phyloP scores from a whole-genome alignment of 2,797 vertebrate genomes.

The Microcaecilia unicolor region DNA sequence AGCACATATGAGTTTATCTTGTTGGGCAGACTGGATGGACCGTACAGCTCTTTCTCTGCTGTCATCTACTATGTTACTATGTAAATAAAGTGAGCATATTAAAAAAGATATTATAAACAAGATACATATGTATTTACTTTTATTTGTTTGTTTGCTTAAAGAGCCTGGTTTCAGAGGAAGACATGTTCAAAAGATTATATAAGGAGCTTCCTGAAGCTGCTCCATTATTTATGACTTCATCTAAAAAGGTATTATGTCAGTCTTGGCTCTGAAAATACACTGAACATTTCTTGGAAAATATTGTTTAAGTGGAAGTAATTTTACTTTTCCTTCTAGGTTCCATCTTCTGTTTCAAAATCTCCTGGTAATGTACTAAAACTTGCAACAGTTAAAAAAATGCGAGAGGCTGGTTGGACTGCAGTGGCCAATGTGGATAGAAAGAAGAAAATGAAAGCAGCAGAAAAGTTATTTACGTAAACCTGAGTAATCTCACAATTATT shows the following conservation, averaged over 20 bases:
- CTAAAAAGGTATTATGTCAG: constrained; percentile 54
- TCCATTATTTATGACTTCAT: constrained; percentile 12
- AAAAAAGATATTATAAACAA: not conserved
- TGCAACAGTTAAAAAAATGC: constrained; percentile 70
- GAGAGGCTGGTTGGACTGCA: constrained; percentile 75
- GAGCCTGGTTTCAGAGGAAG: constrained; percentile 53
- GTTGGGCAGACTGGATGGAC: too few relatives aligned
- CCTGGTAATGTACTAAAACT: constrained; percentile 61
- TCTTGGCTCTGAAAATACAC: constrained; percentile 14
- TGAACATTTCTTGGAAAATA: not conserved
- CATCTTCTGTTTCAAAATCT: constrained; percentile 46
- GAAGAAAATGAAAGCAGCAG: constrained; percentile 65
- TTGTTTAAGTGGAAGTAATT: too few relatives aligned
- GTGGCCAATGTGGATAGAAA: constrained; percentile 71
- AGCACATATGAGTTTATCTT: too few relatives aligned
- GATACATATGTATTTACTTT: not conserved
- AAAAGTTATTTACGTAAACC: constrained; percentile 74
- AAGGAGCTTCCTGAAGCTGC: constrained; percentile 28
- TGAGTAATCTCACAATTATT: not conserved
- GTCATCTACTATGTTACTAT: too few relatives aligned
- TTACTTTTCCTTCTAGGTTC: too few relatives aligned
- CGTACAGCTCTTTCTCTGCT: too few relatives aligned
- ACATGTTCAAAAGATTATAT: constrained; percentile 29
- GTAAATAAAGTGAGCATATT: too few relatives aligned
- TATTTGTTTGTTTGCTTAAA: constrained; percentile 36